phyloP scores from a whole-genome alignment of 2,797 vertebrate species.

The Argya squamiceps region DNA sequence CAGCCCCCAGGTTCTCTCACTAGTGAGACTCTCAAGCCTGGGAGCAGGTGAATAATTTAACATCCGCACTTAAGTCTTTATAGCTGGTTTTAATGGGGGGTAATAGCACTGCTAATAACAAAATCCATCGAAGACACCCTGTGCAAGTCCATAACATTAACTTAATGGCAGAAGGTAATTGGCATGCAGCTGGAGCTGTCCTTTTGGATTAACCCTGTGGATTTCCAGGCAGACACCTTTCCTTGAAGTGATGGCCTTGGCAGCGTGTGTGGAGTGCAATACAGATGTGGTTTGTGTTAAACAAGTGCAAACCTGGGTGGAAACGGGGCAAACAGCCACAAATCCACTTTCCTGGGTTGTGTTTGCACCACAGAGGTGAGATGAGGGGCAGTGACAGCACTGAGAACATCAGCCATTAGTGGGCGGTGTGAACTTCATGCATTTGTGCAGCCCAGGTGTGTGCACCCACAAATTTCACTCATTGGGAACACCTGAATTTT shows the following conservation, averaged over 20 bases:
- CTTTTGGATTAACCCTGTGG: slow-evolving; percentile 70
- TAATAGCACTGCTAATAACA: slow-evolving; percentile 74
- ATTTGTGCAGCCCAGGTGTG: background rate
- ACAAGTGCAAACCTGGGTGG: background rate
- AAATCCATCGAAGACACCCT: slow-evolving; percentile 69
- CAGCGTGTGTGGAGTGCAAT: background rate
- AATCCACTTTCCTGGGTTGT: background rate
- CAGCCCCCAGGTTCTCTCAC: background rate
- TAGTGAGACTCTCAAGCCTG: slow-evolving; percentile 54
- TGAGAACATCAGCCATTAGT: background rate
- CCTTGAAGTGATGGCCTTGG: background rate
- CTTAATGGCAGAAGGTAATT: slow-evolving; percentile 78
- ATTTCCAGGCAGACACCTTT: slow-evolving; percentile 39
- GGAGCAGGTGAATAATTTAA: slow-evolving; percentile 74
- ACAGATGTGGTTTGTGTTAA: background rate
- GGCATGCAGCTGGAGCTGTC: slow-evolving; percentile 57
- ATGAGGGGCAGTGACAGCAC: background rate
- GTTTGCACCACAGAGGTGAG: background rate
- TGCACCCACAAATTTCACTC: background rate
- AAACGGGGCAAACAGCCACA: fast-evolving
- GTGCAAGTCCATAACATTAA: slow-evolving; percentile 78
- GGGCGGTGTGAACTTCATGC: fast-evolving
- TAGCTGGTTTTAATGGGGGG: slow-evolving; percentile 71
- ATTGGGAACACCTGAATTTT: background rate
- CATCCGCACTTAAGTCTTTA: slow-evolving; percentile 39